Percentiles rank a stretch among this genome's conserved stretches.
These are phyloP conservation scores for Monochamus saltuarius DNA, from an alignment of 1,140 invertebrate species.

Conservation along the genomic window DNA sequence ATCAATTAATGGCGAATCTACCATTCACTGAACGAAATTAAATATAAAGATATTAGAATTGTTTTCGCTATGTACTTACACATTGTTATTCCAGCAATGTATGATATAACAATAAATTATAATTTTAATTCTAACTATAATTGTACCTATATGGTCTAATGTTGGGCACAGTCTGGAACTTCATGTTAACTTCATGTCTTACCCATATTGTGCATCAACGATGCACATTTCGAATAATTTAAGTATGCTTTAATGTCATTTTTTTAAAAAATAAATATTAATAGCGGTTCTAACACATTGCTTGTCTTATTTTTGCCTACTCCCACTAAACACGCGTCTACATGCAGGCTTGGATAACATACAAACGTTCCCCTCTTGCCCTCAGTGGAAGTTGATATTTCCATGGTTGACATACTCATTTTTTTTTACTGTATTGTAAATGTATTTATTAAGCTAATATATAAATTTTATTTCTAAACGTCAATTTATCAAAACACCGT, in stretches of 20 bases:
- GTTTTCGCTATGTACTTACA: neutral
- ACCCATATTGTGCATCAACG: slow-evolving; percentile 10
- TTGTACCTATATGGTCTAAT: slow-evolving; percentile 18
- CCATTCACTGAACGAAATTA: too few relatives aligned
- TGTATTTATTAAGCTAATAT: too few relatives aligned
- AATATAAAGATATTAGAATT: neutral
- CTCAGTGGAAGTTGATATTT: too few relatives aligned
- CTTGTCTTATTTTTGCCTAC: neutral
- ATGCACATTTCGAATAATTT: slow-evolving; percentile 26
- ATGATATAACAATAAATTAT: neutral
- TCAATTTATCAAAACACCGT: too few relatives aligned
- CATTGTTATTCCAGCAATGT: neutral
- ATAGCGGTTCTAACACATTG: slow-evolving; percentile 30
- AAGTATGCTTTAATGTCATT: slow-evolving; percentile 35
- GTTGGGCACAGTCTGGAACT: slow-evolving; percentile 11
- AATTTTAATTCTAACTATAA: slow-evolving; percentile 5
- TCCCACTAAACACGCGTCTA: too few relatives aligned
- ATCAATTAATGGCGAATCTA: too few relatives aligned
- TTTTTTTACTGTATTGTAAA: too few relatives aligned
- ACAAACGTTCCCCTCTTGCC: too few relatives aligned
- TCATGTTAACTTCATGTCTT: too few relatives aligned
- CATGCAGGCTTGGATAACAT: too few relatives aligned
- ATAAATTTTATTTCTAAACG: too few relatives aligned
- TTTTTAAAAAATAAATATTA: slow-evolving; percentile 33
- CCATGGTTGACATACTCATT: too few relatives aligned